Percentiles rank a stretch among this genome's conserved stretches.
These are phyloP conservation scores for Dermolepida albohirtum DNA, from an alignment of 2,888 invertebrate genomes.

Conservation along the genomic window DNA sequence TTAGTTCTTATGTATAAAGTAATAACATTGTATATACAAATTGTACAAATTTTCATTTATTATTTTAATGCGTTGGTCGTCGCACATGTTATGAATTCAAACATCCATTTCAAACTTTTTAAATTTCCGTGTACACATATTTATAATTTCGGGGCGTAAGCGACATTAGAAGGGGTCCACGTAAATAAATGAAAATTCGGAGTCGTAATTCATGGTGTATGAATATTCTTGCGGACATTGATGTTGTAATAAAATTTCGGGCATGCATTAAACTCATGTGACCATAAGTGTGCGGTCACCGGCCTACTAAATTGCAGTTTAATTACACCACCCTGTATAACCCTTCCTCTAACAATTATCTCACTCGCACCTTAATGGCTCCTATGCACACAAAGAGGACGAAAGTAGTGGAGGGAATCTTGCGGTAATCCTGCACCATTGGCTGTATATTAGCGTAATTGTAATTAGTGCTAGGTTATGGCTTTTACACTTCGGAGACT, in stretches of 20 bases:
- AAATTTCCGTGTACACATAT: too few species aligned
- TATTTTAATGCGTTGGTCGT: too few species aligned
- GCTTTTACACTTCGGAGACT: slow-evolving; percentile 41
- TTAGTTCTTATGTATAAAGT: too few species aligned
- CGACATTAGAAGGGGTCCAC: not conserved
- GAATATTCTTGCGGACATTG: slow-evolving; percentile 54
- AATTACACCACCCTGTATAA: slow-evolving; percentile 51
- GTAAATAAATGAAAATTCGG: slow-evolving; percentile 40
- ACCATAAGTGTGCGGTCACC: slow-evolving; percentile 59
- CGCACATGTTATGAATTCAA: too few species aligned
- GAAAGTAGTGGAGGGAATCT: not conserved
- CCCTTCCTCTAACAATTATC: slow-evolving; percentile 26
- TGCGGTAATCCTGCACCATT: slow-evolving; percentile 19
- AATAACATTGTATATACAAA: too few species aligned
- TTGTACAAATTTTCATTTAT: too few species aligned
- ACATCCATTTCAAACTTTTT: too few species aligned
- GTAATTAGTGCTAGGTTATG: slow-evolving; percentile 51
- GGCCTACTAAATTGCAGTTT: slow-evolving; percentile 55
- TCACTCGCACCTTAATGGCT: slow-evolving; percentile 7
- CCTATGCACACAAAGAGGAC: not conserved
- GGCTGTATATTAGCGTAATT: slow-evolving; percentile 48
- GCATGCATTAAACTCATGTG: slow-evolving; percentile 61
- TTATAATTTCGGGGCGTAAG: too few species aligned
- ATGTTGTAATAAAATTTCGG: slow-evolving; percentile 61
- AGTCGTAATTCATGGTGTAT: slow-evolving; percentile 50